phyloP scores from a whole-genome alignment of 2,888 invertebrate species.

The Aspidapion aeneum region DNA sequence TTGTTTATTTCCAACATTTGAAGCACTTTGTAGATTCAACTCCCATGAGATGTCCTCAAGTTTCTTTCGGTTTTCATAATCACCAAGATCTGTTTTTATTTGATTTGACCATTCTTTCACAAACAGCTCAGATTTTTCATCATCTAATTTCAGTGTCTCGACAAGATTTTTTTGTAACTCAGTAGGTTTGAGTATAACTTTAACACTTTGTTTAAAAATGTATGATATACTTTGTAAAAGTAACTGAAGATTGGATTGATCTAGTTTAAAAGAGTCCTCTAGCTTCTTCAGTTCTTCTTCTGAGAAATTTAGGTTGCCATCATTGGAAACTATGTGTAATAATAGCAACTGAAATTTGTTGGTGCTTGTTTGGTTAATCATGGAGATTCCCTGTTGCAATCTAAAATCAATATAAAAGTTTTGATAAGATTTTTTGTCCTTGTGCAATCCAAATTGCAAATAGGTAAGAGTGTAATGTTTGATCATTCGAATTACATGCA shows the following conservation, averaged over 20 bases:
- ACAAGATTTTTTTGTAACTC: conserved; percentile 51
- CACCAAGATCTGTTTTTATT: conserved; percentile 51
- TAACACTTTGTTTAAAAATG: conserved; percentile 51
- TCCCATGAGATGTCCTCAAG: conserved; percentile 55
- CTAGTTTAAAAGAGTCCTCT: conserved; percentile 35
- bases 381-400: conserved; percentile 36
- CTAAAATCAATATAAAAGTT: conserved; percentile 29
- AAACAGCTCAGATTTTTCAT: conserved; percentile 55
- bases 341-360: conserved; percentile 36
- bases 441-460: too few species aligned
- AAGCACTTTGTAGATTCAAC: conserved; percentile 52
- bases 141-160: conserved; percentile 49
- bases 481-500: too few species aligned
- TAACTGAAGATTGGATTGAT: conserved; percentile 30
- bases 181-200: conserved; percentile 54
- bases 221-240: conserved; percentile 40
- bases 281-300: conserved; percentile 35
- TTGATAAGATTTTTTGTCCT: too few species aligned
- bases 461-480: too few species aligned
- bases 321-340: conserved; percentile 31
- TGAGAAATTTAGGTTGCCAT: conserved; percentile 32
- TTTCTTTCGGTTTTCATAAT: conserved; percentile 49
- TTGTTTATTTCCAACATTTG: conserved; percentile 48
- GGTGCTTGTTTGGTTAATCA: conserved; percentile 37
- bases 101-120: conserved; percentile 53